Conservation (phyloP, 2,797 vertebrate genomes). For the Trachops cirrhosus region DNA sequence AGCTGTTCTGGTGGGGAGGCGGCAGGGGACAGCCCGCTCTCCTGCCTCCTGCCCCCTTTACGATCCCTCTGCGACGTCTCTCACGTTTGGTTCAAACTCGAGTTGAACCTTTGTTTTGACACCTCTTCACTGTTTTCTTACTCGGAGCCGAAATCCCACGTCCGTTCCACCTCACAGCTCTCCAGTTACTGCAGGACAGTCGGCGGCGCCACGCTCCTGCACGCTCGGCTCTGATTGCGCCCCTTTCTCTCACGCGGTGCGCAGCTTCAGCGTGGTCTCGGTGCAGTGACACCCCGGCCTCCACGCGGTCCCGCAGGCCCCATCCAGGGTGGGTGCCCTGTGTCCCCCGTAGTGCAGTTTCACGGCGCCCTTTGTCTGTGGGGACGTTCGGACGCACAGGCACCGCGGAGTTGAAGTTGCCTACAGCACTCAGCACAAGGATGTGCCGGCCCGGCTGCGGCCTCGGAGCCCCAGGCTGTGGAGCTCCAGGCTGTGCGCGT, state of each 20-base stretch:
- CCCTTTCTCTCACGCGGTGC: no score
- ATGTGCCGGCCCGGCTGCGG: fast-evolving
- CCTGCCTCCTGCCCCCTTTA: not conserved
- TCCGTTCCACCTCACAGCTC: not conserved
- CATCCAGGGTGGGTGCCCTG: no score
- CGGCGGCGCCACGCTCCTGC: not conserved
- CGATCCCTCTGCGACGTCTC: not conserved
- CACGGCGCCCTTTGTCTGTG: not conserved
- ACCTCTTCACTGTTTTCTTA: not conserved
- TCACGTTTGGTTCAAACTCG: not conserved
- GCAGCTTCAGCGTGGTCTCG: not conserved
- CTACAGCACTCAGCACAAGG: not conserved
- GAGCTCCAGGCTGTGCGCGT: no score
- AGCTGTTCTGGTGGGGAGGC: not conserved
- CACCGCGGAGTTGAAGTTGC: not conserved
- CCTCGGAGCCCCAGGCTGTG: not conserved
- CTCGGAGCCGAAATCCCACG: not conserved
- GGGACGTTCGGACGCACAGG: not conserved
- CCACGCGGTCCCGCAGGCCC: not conserved
- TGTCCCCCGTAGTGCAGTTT: fast-evolving
- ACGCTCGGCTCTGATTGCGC: fast-evolving
- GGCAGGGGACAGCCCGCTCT: not conserved
- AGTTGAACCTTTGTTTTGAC: not conserved
- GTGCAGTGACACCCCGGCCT: not conserved
- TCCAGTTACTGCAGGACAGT: not conserved